A percentile compares a stretch with the other conserved stretches of the same genome.
Evolutionary conservation across 2,888 invertebrate genomes (phyloP).

Genomic region (Chloroclysta siterata): DNA sequence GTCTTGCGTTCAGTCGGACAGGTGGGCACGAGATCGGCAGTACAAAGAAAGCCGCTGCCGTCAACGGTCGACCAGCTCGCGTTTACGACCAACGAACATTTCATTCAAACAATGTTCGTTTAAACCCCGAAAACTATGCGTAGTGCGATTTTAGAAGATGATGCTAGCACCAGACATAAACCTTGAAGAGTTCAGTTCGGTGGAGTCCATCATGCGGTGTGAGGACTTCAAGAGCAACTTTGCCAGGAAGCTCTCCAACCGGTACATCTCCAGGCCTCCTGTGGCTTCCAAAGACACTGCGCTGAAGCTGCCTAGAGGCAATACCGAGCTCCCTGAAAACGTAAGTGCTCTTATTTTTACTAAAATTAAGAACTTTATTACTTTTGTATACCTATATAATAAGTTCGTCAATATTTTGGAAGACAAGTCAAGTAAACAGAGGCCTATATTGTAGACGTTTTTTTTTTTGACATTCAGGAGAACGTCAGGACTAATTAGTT

Average conservation of each 20-base stretch:
- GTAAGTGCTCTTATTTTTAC: slow-evolving; percentile 54
- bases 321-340: slow-evolving; percentile 52
- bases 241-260: slow-evolving; percentile 76
- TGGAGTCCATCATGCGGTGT: slow-evolving; percentile 79
- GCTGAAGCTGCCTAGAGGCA: slow-evolving; percentile 55
- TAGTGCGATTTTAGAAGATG: slow-evolving; percentile 49
- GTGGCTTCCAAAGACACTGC: slow-evolving; percentile 55
- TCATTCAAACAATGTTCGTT: slow-evolving; percentile 47
- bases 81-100: slow-evolving; percentile 45
- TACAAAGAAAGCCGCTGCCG: slow-evolving; percentile 43
- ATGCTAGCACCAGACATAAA: slow-evolving; percentile 54
- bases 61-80: slow-evolving; percentile 46
- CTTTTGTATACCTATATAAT: no score
- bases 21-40: slow-evolving; percentile 33
- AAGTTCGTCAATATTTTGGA: background rate
- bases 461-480: no score
- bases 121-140: slow-evolving; percentile 47
- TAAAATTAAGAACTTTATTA: background rate
- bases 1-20: slow-evolving; percentile 4
- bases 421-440: no score
- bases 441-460: no score
- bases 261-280: slow-evolving; percentile 67
- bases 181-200: slow-evolving; percentile 69
- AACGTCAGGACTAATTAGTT: no score
- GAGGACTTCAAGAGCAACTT: slow-evolving; percentile 82